Evolutionary conservation across 2,797 vertebrate species (phyloP).

Genomic region (Alauda arvensis): DNA sequence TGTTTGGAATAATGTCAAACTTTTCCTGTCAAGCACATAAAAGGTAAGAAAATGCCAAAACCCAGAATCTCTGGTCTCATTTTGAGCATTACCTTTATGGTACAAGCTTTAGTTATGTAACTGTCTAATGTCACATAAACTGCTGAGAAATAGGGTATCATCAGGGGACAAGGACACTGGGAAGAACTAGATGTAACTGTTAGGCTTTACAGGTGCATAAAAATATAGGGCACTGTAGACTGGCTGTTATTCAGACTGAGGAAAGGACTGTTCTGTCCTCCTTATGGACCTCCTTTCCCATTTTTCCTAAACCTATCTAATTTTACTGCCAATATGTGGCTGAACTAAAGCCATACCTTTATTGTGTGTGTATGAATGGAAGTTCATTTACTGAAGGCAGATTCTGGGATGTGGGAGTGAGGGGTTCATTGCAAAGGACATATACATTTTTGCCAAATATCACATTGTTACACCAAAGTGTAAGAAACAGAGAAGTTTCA

Average conservation of each 20-base stretch:
- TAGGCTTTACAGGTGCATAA: background rate
- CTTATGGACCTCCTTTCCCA: background rate
- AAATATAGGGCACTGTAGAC: background rate
- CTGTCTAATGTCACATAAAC: background rate
- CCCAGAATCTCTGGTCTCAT: background rate
- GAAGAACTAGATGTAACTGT: background rate
- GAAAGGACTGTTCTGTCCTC: background rate
- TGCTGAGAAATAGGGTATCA: background rate
- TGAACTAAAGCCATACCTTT: background rate
- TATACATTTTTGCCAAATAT: background rate
- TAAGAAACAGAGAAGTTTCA: background rate
- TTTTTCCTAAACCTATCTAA: background rate
- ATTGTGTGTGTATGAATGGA: background rate
- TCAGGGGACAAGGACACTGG: background rate
- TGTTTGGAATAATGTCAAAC: background rate
- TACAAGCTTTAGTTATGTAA: background rate
- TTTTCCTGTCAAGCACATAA: background rate
- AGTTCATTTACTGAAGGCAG: background rate
- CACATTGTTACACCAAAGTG: background rate
- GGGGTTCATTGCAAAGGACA: background rate
- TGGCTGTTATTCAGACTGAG: rapidly evolving
- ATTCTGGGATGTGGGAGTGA: background rate
- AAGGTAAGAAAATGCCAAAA: background rate
- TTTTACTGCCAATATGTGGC: background rate
- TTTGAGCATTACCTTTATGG: background rate